A percentile compares a stretch with the other conserved stretches of the same genome.
Conservation (phyloP, 2,797 vertebrate species). For the Hoplostethus atlanticus region DNA sequence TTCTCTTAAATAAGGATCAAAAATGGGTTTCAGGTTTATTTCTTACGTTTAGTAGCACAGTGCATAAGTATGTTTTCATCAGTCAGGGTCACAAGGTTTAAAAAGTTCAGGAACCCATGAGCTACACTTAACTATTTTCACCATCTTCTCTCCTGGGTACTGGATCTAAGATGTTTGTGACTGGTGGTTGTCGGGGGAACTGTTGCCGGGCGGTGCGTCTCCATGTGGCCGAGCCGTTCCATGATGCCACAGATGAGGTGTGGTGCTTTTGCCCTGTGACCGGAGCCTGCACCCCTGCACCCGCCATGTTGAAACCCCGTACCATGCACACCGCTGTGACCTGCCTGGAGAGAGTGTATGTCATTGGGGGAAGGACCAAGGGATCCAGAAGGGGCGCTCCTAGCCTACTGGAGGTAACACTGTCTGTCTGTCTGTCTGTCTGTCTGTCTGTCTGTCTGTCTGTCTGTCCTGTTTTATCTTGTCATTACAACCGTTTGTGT, state of each 20-base stretch:
- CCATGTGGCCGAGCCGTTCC: constrained; percentile 91
- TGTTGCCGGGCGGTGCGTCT: constrained; percentile 91
- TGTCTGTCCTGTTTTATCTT: too few relatives aligned
- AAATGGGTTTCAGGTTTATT: too few relatives aligned
- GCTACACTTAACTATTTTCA: background rate
- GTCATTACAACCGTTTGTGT: too few relatives aligned
- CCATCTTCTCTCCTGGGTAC: background rate
- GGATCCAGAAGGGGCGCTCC: constrained; percentile 85
- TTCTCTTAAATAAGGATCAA: too few relatives aligned
- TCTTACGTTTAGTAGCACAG: too few relatives aligned
- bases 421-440: background rate
- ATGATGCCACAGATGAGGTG: constrained; percentile 92
- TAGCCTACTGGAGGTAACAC: constrained; percentile 87
- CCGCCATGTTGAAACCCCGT: constrained; percentile 91
- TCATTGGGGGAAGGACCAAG: constrained; percentile 92
- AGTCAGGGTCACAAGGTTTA: background rate
- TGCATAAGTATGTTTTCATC: background rate
- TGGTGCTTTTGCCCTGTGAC: constrained; percentile 95
- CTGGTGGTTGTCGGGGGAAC: constrained; percentile 92
- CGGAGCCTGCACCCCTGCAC: constrained; percentile 85
- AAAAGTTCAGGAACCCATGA: background rate
- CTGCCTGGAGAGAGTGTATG: constrained; percentile 90
- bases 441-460: too few relatives aligned
- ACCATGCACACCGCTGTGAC: constrained; percentile 94
- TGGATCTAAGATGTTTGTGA: constrained; percentile 88